phyloP scores from a whole-genome alignment of 2,113 vertebrate genomes.

The Gulo gulo region DNA sequence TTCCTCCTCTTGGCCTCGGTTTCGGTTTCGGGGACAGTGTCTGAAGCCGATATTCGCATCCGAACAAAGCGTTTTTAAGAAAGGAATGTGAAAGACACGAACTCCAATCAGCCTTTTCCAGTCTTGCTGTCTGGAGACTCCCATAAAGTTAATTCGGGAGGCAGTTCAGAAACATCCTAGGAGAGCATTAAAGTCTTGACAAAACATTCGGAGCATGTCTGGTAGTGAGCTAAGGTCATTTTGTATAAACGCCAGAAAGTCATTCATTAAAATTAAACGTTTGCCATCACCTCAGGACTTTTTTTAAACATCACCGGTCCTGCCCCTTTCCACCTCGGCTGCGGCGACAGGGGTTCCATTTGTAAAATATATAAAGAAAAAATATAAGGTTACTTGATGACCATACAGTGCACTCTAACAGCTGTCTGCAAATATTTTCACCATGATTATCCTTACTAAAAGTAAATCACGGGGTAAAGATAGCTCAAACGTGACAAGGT shows the following conservation, averaged over 20 bases:
- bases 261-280: slow-evolving; percentile 67
- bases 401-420: slow-evolving; percentile 92
- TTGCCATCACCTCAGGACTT: slow-evolving; percentile 59
- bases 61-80: slow-evolving; percentile 70
- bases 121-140: slow-evolving; percentile 56
- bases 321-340: slow-evolving; percentile 78
- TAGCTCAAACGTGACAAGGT: slow-evolving; percentile 96
- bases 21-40: slow-evolving; percentile 54
- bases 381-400: slow-evolving; percentile 96
- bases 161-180: slow-evolving; percentile 61
- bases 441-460: slow-evolving; percentile 98
- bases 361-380: slow-evolving; percentile 96
- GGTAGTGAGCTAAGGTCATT: slow-evolving; percentile 47
- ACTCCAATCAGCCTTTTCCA: slow-evolving; percentile 56
- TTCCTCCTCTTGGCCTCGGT: slow-evolving; percentile 51
- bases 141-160: slow-evolving; percentile 78
- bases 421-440: slow-evolving; percentile 98
- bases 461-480: slow-evolving; percentile 98
- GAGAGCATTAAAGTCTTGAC: slow-evolving; percentile 42
- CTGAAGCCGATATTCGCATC: slow-evolving; percentile 64
- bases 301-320: slow-evolving; percentile 60
- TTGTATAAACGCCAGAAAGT: slow-evolving; percentile 49
- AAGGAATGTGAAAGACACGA: slow-evolving; percentile 85
- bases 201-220: slow-evolving; percentile 54
- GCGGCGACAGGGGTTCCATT: slow-evolving; percentile 88